Base-by-base conservation (phyloP, 2,797 vertebrate genomes). In the Protosalanx chinensis region DNA sequence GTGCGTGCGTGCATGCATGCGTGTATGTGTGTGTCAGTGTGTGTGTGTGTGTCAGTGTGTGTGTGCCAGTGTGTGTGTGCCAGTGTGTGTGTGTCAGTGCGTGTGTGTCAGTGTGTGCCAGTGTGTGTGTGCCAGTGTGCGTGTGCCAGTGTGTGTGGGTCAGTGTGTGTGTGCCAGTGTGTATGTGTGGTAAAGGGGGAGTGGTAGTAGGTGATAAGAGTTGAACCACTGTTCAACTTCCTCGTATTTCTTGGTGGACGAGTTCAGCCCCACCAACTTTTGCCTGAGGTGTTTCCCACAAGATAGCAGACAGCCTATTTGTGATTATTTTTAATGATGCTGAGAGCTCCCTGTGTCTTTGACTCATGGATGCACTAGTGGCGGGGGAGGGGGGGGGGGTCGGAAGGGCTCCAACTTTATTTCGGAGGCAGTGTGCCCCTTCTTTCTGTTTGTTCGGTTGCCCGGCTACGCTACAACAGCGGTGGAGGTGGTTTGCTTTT, bases 121-220 rank as follows among this genome's bases (percentile, higher is more conserved):
- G 58, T 64, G 63, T 71, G 66, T 32, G 72, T 71, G 70, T 64
- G 23, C 64, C 64, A 63, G 70, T 2, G 76, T 76, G 81, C 67
- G 59, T 84, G 72, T 72, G n/a, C n/a, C n/a, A n/a, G n/a, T n/a
- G n/a, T n/a, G n/a, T n/a, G n/a, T n/a, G n/a, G n/a, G n/a, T n/a
- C n/a, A n/a, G n/a, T n/a, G 75, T 84, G 37, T 13, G 37, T 41
- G 37, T 13, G 41, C 41, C 41, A 8, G 8, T 46, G 41, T 46
- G 41, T 46, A 59, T 69, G 60, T 58, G 5, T 60, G 53, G 84
- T n/a, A 67, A 75, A 74, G 27, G 72, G 66, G 81, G 81, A 84
- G 82, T 90, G 85, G 84, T 91, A 92, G 86, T 90, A 87, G 87
- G 86, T 90, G 90, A 89, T 89, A 8, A 91, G 93, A 88, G 85